phyloP scores from a whole-genome alignment of 2,888 invertebrate species.

The Heteromurus nitidus region DNA sequence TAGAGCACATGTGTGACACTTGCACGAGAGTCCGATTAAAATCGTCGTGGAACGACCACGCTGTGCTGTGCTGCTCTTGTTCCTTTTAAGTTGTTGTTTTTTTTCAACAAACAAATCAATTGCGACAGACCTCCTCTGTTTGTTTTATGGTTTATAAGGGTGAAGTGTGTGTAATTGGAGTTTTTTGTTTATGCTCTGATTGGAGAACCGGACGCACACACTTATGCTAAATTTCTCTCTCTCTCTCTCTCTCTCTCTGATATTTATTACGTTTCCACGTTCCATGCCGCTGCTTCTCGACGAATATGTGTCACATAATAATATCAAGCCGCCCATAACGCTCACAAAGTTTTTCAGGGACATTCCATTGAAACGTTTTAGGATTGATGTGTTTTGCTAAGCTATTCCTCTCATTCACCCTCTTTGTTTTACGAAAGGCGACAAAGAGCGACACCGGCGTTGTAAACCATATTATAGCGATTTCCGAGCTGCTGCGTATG shows the following conservation, averaged over 20 bases:
- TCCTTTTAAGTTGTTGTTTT: constrained; percentile 24
- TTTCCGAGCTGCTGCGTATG: no score
- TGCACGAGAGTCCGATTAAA: no score
- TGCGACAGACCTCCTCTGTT: constrained; percentile 17
- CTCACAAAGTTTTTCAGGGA: constrained; percentile 4
- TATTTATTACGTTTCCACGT: constrained; percentile 13
- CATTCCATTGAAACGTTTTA: background rate
- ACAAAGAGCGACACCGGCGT: no score
- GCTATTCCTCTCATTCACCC: no score
- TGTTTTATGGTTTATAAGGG: constrained; percentile 1
- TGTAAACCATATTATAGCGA: no score
- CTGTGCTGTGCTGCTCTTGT: no score
- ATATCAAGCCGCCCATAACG: background rate
- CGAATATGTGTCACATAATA: background rate
- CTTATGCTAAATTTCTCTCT: constrained; percentile 27
- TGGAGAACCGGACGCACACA: constrained; percentile 50
- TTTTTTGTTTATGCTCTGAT: constrained; percentile 53
- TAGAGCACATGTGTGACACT: no score
- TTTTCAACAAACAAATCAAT: constrained; percentile 35
- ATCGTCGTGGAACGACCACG: no score
- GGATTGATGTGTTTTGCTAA: no score
- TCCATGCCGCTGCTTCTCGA: constrained; percentile 18
- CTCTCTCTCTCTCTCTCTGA: no score
- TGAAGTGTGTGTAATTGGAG: constrained; percentile 12
- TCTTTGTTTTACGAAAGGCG: no score